Conservation (phyloP, 2,113 vertebrate species). For the Arothron firmamentum region DNA sequence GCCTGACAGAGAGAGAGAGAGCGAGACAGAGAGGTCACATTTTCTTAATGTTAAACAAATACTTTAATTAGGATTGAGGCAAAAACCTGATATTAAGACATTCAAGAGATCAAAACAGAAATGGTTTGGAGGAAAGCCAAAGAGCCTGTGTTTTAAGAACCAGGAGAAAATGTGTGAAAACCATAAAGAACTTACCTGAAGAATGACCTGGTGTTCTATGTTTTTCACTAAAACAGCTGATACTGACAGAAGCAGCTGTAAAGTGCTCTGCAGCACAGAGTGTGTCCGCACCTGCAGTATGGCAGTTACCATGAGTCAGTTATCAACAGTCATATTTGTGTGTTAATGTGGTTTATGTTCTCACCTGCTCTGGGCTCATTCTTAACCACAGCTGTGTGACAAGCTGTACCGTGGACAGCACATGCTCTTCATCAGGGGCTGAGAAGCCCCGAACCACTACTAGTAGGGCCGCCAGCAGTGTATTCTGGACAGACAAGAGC, state of each 20-base stretch:
- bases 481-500: conserved; percentile 73
- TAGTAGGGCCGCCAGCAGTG: conserved; percentile 75
- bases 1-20: conserved; percentile 72
- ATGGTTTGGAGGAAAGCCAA: background rate
- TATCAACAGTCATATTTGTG: background rate
- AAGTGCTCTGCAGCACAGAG: conserved; percentile 71
- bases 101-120: background rate
- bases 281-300: conserved; percentile 75
- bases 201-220: conserved; percentile 75
- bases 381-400: conserved; percentile 78
- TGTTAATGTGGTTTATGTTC: background rate
- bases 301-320: background rate
- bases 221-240: conserved; percentile 76
- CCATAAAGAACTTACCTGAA: conserved; percentile 75
- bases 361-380: conserved; percentile 81
- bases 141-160: background rate
- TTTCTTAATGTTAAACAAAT: no score
- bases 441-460: conserved; percentile 65
- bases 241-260: conserved; percentile 80
- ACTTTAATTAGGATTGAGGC: no score
- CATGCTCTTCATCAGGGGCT: conserved; percentile 59
- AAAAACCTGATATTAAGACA: no score
- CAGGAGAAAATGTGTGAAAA: background rate
- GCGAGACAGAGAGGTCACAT: conserved; percentile 37
- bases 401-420: conserved; percentile 55